Evolutionary conservation across 2,888 invertebrate genomes (phyloP), one percentile per base, ranked within the genome.

Genomic region (Lingula anatina): DNA sequence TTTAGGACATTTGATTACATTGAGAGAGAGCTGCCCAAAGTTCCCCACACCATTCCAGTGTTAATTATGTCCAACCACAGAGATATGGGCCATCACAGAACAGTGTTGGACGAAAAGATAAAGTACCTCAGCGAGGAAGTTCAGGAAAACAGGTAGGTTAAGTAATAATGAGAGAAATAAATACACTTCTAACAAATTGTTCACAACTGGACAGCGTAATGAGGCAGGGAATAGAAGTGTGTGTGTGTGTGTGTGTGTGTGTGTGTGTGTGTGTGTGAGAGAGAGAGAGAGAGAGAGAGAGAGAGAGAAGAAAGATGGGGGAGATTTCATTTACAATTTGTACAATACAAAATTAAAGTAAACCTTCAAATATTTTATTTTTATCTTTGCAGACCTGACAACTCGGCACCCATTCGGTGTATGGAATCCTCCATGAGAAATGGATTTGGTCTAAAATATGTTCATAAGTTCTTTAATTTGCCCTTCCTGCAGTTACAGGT

Each of bases 51-150:
- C 53, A 78, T 83, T 56, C 91, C 92, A 1, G 85, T 94, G 9
- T 84, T 96, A 47, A 85, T 95, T 31, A 81, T 96, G 43, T 94
- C 92, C 1, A 96, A 96, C 80, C 92, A 93, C 75, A 87, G 92
- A 71, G 96, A 96, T 76, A 93, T 95, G 92, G 86, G 90, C n/a
- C 94, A 94, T 77, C 94, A 96, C 72, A 81, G 94, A 47, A 89
- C 89, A 51, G 86, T 94, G 24, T 83, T 85, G 1, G 78, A 83
- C 21, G 88, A 88, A 73, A 85, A 86, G 67, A 84, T 87, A 28
- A 79, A 81, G 47, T 85, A 82, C 66, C 86, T 86, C 65, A 83
- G 88, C 49, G 87, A 88, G 55, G 74, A 79, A 21, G 70, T 83
- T 7, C n/a, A n/a, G n/a, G n/a, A n/a, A n/a, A n/a, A n/a, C n/a